These are phyloP conservation scores for Hydraecia micacea DNA, from an alignment of 2,888 invertebrate genomes.

Conservation along the genomic window DNA sequence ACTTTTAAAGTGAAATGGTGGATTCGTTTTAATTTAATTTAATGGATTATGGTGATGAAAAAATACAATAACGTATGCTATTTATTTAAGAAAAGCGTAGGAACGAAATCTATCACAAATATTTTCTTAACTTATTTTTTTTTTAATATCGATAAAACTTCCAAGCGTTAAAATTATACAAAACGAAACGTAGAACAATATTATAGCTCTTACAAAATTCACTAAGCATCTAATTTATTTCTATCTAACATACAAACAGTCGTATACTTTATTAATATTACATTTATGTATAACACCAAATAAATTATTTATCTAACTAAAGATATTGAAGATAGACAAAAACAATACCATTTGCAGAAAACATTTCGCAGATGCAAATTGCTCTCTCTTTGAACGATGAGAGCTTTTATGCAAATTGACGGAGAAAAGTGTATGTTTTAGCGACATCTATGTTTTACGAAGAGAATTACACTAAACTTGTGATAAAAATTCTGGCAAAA, in stretches of 20 bases:
- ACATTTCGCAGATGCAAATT: slow-evolving; percentile 5
- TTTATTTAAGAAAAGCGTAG: background rate
- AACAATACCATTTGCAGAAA: slow-evolving; percentile 28
- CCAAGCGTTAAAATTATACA: background rate
- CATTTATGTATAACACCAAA: slow-evolving; percentile 20
- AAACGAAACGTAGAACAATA: background rate
- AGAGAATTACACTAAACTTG: background rate
- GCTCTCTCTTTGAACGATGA: background rate
- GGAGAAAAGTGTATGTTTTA: background rate
- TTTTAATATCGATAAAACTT: background rate
- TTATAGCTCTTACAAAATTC: slow-evolving; percentile 30
- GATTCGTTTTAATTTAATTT: background rate
- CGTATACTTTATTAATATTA: slow-evolving; percentile 33
- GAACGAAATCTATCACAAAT: background rate
- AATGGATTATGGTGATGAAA: background rate
- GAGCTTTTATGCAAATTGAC: slow-evolving; percentile 38
- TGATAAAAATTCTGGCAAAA: background rate
- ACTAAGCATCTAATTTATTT: slow-evolving; percentile 21
- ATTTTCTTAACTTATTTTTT: background rate
- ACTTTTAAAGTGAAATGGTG: slow-evolving; percentile 10
- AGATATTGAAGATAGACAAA: slow-evolving; percentile 2
- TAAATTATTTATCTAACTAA: slow-evolving; percentile 23
- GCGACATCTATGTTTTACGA: slow-evolving; percentile 45
- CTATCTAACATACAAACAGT: slow-evolving; percentile 49
- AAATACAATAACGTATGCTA: background rate